Conservation (phyloP, 1,140 invertebrate species). For the Macrobrachium nipponense region DNA sequence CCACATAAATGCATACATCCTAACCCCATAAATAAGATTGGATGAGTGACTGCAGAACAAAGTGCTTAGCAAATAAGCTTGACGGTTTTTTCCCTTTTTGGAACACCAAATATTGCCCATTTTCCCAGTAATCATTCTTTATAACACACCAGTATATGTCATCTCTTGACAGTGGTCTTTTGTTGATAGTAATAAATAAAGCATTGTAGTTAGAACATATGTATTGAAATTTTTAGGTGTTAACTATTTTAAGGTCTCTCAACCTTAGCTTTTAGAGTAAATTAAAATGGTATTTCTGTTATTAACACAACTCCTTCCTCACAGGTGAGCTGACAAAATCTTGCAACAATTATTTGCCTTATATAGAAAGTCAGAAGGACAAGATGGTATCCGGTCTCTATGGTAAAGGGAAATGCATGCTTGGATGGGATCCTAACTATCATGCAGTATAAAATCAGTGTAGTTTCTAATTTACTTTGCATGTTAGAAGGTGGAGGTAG, state of each 20-base stretch:
- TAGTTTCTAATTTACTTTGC: no score
- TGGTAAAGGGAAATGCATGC: constrained; percentile 51
- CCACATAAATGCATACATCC: no score
- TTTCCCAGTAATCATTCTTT: no score
- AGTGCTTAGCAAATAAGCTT: no score
- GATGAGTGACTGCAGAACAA: no score
- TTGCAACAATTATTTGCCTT: constrained; percentile 38
- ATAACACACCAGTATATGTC: no score
- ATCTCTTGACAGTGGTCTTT: no score
- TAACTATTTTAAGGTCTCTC: not conserved
- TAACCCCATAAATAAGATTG: no score
- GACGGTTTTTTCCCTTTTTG: no score
- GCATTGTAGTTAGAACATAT: not conserved
- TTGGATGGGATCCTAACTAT: constrained; percentile 35
- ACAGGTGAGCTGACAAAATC: constrained; percentile 34
- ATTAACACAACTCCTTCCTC: constrained; percentile 11
- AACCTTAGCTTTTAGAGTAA: not conserved
- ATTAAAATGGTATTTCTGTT: not conserved
- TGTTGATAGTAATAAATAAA: no score
- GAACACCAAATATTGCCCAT: no score
- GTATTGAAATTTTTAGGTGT: not conserved
- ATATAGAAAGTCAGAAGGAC: constrained; percentile 37
- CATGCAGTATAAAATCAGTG: constrained; percentile 21
- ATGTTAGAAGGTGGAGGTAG: no score
- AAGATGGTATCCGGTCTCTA: constrained; percentile 47